A percentile compares a stretch with the other conserved stretches of the same genome.
These are phyloP conservation scores for Camponotus pennsylvanicus DNA, from an alignment of 1,140 invertebrate genomes.

Conservation along the genomic window DNA sequence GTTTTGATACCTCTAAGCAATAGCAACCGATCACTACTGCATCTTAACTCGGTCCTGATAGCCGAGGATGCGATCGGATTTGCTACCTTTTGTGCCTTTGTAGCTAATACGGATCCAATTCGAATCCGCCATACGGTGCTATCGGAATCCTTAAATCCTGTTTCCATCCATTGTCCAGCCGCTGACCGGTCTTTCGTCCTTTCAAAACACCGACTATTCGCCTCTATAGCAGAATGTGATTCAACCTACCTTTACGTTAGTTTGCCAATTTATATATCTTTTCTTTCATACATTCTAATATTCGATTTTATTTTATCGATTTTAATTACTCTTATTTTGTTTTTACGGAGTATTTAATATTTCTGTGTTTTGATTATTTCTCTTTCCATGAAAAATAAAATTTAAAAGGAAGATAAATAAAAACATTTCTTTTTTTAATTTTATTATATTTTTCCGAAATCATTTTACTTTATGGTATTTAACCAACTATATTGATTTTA, in stretches of 20 bases:
- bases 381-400: neutral
- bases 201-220: constrained; percentile 44
- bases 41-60: constrained; percentile 24
- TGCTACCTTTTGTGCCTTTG: constrained; percentile 75
- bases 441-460: neutral
- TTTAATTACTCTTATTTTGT: constrained; percentile 4
- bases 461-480: neutral
- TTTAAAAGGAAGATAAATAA: neutral
- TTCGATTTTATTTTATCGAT: neutral
- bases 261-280: constrained; percentile 13
- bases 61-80: constrained; percentile 22
- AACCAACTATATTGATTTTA: neutral
- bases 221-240: neutral
- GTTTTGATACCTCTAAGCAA: constrained; percentile 24
- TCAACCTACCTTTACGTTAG: constrained; percentile 15
- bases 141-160: constrained; percentile 79
- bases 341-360: neutral
- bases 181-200: constrained; percentile 56
- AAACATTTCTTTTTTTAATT: neutral
- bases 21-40: neutral
- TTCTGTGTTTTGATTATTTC: neutral
- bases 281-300: neutral
- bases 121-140: constrained; percentile 65
- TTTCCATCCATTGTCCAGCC: constrained; percentile 73
- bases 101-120: constrained; percentile 81